Evolutionary conservation across 2,888 invertebrate genomes (phyloP).

Genomic region (Eilema griseolum): DNA sequence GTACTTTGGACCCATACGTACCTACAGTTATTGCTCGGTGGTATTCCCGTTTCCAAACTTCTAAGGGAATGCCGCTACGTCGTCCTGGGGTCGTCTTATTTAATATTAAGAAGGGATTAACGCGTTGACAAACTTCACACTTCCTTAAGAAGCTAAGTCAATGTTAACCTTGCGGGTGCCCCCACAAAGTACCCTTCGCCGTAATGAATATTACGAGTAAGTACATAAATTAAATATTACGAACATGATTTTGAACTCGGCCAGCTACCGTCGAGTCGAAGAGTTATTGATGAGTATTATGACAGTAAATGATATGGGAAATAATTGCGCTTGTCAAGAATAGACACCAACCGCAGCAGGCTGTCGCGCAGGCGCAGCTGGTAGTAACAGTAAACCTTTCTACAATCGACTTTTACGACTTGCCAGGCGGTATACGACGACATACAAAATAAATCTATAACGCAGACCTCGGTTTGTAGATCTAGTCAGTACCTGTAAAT

Average conservation of each 20-base stretch:
- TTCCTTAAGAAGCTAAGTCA: constrained; percentile 3
- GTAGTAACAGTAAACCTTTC: constrained; percentile 22
- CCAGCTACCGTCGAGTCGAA: background rate
- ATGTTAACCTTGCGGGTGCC: background rate
- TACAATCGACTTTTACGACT: constrained; percentile 22
- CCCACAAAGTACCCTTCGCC: constrained; percentile 1
- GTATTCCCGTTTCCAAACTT: constrained; percentile 1
- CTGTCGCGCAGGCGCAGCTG: constrained; percentile 17
- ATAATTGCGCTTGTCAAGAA: constrained; percentile 1
- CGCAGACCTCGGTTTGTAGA: constrained; percentile 17
- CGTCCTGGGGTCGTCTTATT: background rate
- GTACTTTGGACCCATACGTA: background rate
- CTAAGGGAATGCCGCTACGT: constrained; percentile 1
- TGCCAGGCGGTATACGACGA: constrained; percentile 8
- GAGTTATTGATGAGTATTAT: background rate
- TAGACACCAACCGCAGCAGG: background rate
- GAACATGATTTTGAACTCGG: background rate
- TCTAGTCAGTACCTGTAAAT: constrained; percentile 1
- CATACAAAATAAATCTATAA: constrained; percentile 25
- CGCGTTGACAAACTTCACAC: constrained; percentile 4
- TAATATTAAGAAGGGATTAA: constrained; percentile 4
- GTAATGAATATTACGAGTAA: background rate
- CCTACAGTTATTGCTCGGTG: background rate
- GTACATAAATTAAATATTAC: background rate
- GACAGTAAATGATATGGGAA: background rate